A percentile compares a stretch with the other conserved stretches of the same genome.
Evolutionary conservation across 1,140 invertebrate genomes (phyloP).

Genomic region (Ips typographus): DNA sequence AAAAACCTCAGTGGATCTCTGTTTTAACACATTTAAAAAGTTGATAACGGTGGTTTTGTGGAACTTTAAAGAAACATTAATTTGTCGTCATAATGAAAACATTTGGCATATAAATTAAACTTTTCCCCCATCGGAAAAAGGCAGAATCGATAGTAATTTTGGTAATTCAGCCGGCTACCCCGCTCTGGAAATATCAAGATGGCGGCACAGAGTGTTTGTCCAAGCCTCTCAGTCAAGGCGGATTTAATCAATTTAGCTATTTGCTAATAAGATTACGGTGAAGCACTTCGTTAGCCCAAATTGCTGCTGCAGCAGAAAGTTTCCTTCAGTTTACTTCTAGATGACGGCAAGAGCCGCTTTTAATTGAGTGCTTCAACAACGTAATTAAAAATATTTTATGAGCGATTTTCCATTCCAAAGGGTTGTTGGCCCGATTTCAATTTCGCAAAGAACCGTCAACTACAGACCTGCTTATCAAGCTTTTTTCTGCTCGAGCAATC

Average conservation of each 20-base stretch:
- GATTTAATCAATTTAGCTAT: constrained; percentile 36
- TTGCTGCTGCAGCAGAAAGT: constrained; percentile 31
- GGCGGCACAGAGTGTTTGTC: constrained; percentile 29
- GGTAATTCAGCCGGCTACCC: constrained; percentile 20
- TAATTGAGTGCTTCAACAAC: constrained; percentile 10
- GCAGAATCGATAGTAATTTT: constrained; percentile 25
- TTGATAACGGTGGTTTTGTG: no score
- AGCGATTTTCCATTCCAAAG: no score
- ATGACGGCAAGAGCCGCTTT: constrained; percentile 14
- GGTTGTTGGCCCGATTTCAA: no score
- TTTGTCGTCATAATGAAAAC: not conserved
- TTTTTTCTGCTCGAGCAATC: not conserved
- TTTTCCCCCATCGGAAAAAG: constrained; percentile 4
- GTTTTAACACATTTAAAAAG: no score
- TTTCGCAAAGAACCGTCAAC: no score
- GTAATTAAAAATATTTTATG: not conserved
- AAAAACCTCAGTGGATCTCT: no score
- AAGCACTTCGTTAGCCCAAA: constrained; percentile 34
- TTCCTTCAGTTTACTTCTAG: constrained; percentile 26
- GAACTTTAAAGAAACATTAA: no score
- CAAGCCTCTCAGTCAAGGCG: constrained; percentile 26
- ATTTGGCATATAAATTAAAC: not conserved
- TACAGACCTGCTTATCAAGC: no score
- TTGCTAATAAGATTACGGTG: constrained; percentile 36
- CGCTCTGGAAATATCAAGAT: constrained; percentile 26